Evolutionary conservation across 2,113 vertebrate species (phyloP), one percentile per base, ranked within the genome.

Genomic region (Callopanchax toddi): DNA sequence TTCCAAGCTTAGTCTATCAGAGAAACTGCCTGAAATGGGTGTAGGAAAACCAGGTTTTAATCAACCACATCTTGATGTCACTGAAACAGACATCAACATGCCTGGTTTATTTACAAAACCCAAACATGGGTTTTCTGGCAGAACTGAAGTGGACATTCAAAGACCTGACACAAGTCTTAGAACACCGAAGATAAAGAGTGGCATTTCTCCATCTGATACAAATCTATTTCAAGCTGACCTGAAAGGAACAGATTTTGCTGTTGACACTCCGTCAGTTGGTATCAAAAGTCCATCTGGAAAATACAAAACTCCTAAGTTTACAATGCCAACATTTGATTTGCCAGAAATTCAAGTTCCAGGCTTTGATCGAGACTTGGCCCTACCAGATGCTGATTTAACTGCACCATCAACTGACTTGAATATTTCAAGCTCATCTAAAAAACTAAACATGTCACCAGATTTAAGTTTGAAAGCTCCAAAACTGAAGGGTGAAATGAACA

Each of bases 261-360:
- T 34, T 17, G 63, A 62, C 3, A 62, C 16, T 36, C 68, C 80
- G 66, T 74, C 76, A 6, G 51, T 65, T 66, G 29, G 39, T 42
- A 53, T 81, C 37, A 62, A 80, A 51, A 42, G 50, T 18, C 49
- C 54, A 25, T 22, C 74, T 48, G 68, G 21, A 36, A 80, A 85
- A 63, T 71, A 82, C 57, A 86, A 81, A 20, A 40, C 78, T 51
- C 87, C 89, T 11, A 83, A 65, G 0, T 82, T 91, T 36, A 53
- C 49, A 36, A 89, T 86, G 81, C 89, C 91, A 2, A 74, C 65
- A 13, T 86, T 83, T 77, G 60, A 46, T 76, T 74, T 86, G 51
- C 82, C 85, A 65, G 15, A 53, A 0, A 60, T 77, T 58, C 0
- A 23, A 42, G 43, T 69, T 49, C 77, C 83, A 56, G 50, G 20